A percentile compares a stretch with the other conserved stretches of the same genome.
These are phyloP conservation scores for Podarcis lilfordi DNA, from an alignment of 2,797 vertebrate genomes.

Conservation along the genomic window DNA sequence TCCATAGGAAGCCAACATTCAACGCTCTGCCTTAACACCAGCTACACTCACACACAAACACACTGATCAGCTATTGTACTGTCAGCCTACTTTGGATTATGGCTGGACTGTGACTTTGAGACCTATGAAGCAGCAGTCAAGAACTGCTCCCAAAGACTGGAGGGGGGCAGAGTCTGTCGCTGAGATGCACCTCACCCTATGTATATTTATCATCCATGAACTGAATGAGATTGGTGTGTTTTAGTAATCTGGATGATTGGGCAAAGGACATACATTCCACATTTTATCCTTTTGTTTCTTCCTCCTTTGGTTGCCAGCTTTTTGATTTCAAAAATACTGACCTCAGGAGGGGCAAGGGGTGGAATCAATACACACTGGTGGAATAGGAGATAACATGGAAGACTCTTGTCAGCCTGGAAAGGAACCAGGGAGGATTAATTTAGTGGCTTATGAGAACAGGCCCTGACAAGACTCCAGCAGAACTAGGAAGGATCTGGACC, in stretches of 20 bases:
- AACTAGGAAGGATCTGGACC: not conserved
- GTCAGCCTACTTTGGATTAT: not conserved
- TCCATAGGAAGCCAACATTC: not conserved
- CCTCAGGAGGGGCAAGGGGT: not conserved
- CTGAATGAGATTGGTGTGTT: not conserved
- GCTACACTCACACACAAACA: not conserved
- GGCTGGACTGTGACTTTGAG: not conserved
- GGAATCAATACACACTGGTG: not conserved
- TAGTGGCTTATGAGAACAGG: not conserved
- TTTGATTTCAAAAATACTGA: not conserved
- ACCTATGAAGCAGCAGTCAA: not conserved
- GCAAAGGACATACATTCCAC: constrained; percentile 27
- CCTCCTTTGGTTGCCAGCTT: not conserved
- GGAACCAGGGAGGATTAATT: not conserved
- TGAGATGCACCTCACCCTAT: not conserved
- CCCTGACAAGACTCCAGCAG: not conserved
- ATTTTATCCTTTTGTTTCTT: constrained; percentile 11
- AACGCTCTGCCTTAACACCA: not conserved
- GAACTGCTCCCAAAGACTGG: too few species aligned
- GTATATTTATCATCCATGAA: not conserved
- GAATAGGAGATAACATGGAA: not conserved
- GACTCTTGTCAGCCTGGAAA: not conserved
- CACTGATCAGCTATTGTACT: not conserved
- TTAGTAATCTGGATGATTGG: constrained; percentile 29
- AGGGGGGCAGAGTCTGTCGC: not conserved